Evolutionary conservation across 2,888 invertebrate genomes (phyloP), one percentile per base, ranked within the genome.

Genomic region (Chrysolina americana): DNA sequence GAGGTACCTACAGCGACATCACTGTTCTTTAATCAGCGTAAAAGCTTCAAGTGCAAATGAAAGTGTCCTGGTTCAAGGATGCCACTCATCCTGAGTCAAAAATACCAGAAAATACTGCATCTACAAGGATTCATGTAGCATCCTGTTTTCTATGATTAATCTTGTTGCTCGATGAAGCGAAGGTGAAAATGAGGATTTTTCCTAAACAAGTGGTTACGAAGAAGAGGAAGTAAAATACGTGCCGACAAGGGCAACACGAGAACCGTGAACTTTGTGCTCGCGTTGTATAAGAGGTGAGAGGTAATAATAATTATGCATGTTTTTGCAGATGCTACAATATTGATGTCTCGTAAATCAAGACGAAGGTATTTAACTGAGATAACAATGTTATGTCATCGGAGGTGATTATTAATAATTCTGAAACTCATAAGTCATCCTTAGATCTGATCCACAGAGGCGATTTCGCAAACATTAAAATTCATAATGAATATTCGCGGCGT

Each of bases 261-360:
- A 48, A 48, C 65, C 50, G 65, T 48, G 48, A 48, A 48, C 50
- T 21, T 64, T 64, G 64, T 41, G 50, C 36, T 21, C 19, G 53
- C 53, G 44, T 65, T 44, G 50, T 65, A 36, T 65, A 50, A 65
- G 36, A 65, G 50, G 48, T 48, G 47, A 65, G 65, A 65, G 65
- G 65, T 65, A 47, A 23, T 47, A n/a, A 15, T 44, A 65, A 50
- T 65, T 50, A 48, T 65, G 23, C 50, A n/a, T 47, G 28, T 36
- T 65, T 28, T 65, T 65, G 2, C 44, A 47, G n/a, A 28, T 21
- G n/a, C 47, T 21, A 65, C 23, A 65, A 36, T 28, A 48, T 65
- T 23, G 48, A 17, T 50, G 50, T 50, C 50, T 50, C 19, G 21
- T 53, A 53, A 53, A 53, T 53, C 11, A 53, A 11, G 21, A 53